Evolutionary conservation across 2,797 vertebrate species (phyloP).

Genomic region (Gouania willdenowi): DNA sequence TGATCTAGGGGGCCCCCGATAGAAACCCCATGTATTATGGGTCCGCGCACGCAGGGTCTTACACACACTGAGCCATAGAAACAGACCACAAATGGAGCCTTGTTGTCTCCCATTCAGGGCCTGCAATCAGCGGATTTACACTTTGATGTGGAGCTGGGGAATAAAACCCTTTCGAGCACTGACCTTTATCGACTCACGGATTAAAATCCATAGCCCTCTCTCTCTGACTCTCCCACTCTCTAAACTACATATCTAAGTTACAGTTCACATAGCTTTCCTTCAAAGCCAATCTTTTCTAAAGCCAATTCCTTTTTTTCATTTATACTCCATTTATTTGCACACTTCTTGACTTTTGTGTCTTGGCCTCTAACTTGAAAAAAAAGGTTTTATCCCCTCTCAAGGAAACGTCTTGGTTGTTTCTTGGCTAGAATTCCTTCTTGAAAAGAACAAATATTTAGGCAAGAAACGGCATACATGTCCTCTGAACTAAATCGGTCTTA

Average conservation of each 20-base stretch:
- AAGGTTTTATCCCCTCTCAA: no score
- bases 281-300: conserved; percentile 53
- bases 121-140: conserved; percentile 80
- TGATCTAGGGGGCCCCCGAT: conserved; percentile 77
- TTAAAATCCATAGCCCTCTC: conserved; percentile 72
- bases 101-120: conserved; percentile 76
- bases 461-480: no score
- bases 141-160: conserved; percentile 78
- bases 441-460: no score
- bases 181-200: conserved; percentile 79
- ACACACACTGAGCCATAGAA: conserved; percentile 75
- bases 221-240: conserved; percentile 29
- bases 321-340: conserved; percentile 28
- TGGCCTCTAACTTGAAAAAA: conserved; percentile 34
- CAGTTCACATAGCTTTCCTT: conserved; percentile 57
- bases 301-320: conserved; percentile 30
- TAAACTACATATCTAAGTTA: conserved; percentile 74
- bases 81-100: conserved; percentile 75
- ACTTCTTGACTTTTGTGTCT: conserved; percentile 41
- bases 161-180: conserved; percentile 79
- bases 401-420: no score
- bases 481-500: no score
- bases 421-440: no score
- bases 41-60: conserved; percentile 67
- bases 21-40: conserved; percentile 73